Conservation (phyloP, 2,797 vertebrate genomes). For the Lepidocolaptes lacrymiger region DNA sequence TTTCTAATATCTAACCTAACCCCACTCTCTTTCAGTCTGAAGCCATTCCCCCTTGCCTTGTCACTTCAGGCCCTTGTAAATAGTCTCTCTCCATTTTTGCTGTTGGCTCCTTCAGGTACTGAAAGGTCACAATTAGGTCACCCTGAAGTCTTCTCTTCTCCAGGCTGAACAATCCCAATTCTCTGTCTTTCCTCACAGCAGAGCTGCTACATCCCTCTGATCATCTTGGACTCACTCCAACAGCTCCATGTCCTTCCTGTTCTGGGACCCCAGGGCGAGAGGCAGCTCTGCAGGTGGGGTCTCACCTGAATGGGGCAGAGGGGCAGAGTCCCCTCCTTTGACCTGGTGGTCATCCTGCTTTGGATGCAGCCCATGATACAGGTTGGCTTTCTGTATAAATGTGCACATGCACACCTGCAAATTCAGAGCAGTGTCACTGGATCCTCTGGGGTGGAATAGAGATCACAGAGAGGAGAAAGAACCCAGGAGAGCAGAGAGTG, state of each 20-base stretch:
- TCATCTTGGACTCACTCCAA: not conserved
- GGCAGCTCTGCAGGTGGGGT: not conserved
- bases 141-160: not conserved
- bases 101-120: not conserved
- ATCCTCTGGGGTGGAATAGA: not conserved
- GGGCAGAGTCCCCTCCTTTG: not conserved
- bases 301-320: not conserved
- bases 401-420: not conserved
- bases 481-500: not conserved
- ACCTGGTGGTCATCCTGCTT: not conserved
- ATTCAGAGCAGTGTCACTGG: not conserved
- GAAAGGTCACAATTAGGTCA: rapidly evolving
- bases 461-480: not conserved
- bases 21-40: not conserved
- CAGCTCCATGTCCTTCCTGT: not conserved
- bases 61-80: not conserved
- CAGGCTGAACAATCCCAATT: not conserved
- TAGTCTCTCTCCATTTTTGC: not conserved
- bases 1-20: not conserved
- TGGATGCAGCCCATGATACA: not conserved
- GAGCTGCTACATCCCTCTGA: not conserved
- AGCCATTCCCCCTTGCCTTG: not conserved
- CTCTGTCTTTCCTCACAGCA: not conserved
- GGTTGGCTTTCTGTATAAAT: not conserved
- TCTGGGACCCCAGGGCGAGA: not conserved